Evolutionary conservation across 2,113 vertebrate genomes (phyloP), one percentile per base, ranked within the genome.

Genomic region (Gasterosteus aculeatus): DNA sequence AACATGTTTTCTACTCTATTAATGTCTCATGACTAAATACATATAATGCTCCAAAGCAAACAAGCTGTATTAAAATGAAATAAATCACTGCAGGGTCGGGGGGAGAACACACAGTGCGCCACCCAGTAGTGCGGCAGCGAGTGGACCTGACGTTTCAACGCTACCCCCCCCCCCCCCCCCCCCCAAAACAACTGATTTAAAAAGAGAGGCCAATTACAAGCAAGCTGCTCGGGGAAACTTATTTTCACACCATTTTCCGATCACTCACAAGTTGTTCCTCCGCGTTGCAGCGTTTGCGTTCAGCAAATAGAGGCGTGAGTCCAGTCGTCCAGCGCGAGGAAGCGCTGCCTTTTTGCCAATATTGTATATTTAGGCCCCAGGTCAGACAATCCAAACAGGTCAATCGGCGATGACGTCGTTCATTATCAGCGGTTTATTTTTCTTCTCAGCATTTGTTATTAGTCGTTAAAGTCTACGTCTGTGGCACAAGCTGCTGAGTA

Each of bases 21-120:
- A 93, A 91, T 89, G 90, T 91, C 85, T 92, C 80, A 91, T 91
- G 91, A 93, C 90, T 87, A 87, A 91, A 87, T 89, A 86, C 91
- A 85, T 87, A 87, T 86, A 68, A 66, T 9, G 74, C 84, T 91
- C 90, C 89, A 91, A 92, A 85, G 82, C 81, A 91, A 92, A 91
- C 83, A 88, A 16, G 62, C 79, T 42, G 80, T 72, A 89, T 89
- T 91, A 87, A 92, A 90, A 88, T 75, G 69, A 77, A 89, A 89
- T 89, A 89, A 91, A 91, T 91, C 89, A 88, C 72, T 60, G 35
- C 53, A 72, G 86, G 85, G 83, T 80, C 51, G 33, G 57, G 81
- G 84, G 72, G 85, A 47, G 81, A 83, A 76, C 75, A 72, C 62
- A 5, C 31, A 26, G 22, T 3, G 41, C 78, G 61, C 83, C 87